Evolutionary conservation across 2,113 vertebrate species (phyloP), one percentile per base, ranked within the genome.

Genomic region (Daphoenositta chrysoptera): DNA sequence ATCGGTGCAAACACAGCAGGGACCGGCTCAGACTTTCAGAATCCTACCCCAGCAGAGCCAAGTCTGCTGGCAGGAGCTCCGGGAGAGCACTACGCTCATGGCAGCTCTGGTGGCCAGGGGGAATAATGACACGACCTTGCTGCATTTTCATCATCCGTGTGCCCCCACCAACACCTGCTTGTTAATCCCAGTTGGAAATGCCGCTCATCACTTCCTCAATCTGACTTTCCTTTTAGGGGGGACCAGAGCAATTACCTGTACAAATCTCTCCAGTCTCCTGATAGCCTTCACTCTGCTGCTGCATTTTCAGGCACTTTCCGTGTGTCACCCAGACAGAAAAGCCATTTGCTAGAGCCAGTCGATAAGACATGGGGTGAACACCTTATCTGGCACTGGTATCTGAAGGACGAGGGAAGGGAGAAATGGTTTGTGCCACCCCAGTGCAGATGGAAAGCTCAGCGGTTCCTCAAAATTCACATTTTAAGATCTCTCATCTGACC

Each of bases 141-240:
- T 48, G 35, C 9, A 0, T 73, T 88, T 83, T 37, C 88, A 61
- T 27, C 0, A 0, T 23, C 42, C 23, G 3, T 2, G 0, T 45
- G 53, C n/a, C 56, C 45, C 33, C 5, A 3, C 7, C 58, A 83
- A 33, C 47, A 22, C 27, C 57, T 80, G 20, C 45, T 56, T 8
- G 14, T 40, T 40, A 73, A 68, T n/a, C 27, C 44, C 28, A 15
- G 35, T 5, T 13, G 39, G 57, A 85, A 19, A 23, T 9, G 47
- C 65, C 0, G 1, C 61, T 87, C 33, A 65, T 72, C 82, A n/a
- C 84, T 45, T 75, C n/a, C 40, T 51, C 42, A 48, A 42, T 3
- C 3, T 0, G 1, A 45, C 63, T 85, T 57, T 18, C 54, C 40
- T 48, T 4, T 28, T 39, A 35, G 47, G 33, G 39, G 42, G 10